Evolutionary conservation across 2,797 vertebrate genomes (phyloP), one percentile per base, ranked within the genome.

Genomic region (Silurus lanzhouensis): DNA sequence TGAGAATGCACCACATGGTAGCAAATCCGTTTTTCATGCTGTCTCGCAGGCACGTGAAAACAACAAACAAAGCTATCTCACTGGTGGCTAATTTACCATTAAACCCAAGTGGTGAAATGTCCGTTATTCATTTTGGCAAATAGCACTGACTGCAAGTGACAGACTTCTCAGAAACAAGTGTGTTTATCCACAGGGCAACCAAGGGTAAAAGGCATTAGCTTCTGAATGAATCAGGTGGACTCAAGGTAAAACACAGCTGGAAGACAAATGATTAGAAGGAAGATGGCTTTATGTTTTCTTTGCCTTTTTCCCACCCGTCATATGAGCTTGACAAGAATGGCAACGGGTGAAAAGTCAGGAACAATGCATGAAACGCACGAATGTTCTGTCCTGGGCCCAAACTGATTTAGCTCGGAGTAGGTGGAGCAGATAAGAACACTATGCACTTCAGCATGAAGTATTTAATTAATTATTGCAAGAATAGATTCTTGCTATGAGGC

Each of bases 1-100:
- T 91, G 85, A 88, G 87, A 89, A 86, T 83, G 78, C 82, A 85
- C 83, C 80, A 63, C 5, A 17, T 68, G 77, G 80, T 27, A n/a
- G 76, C 75, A 83, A 83, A 90, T 90, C 81, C 66, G 61, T 90
- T 90, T 88, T 87, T 89, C 85, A 89, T 87, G 78, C 87, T 88
- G 86, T 64, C 88, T 79, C 55, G 27, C 77, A 76, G 83, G 48
- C 83, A 88, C 48, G 82, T 81, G 82, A 61, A 80, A 85, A 70
- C 71, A 90, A 89, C 81, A 89, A 89, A 88, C 86, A 88, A 90
- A 88, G 72, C 87, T 87, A 85, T 90, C 84, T 89, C 86, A 82
- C 89, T 64, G 70, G 88, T 89, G 90, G 87, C 85, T 89, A 90
- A 92, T 90, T 92, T 89, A 89, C 86, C 77, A 88, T 87, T 87